These are phyloP conservation scores for Drosophila nannoptera DNA, from an alignment of 1,140 invertebrate genomes.

Conservation along the genomic window DNA sequence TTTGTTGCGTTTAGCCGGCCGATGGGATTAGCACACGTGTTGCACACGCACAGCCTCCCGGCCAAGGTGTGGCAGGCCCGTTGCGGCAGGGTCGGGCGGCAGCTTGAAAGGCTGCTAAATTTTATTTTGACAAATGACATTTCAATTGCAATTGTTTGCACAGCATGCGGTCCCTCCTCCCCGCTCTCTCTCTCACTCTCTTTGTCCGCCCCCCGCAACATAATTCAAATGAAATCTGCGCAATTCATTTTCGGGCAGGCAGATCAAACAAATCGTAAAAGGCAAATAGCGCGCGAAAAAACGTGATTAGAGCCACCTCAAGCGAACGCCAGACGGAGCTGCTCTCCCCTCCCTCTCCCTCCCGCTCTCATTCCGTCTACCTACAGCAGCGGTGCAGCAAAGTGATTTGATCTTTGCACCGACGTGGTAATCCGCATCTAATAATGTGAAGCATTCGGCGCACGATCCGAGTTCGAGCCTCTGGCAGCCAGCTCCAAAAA, in stretches of 20 bases:
- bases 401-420: constrained; percentile 78
- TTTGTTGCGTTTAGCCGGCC: constrained; percentile 72
- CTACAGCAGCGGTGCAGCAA: constrained; percentile 47
- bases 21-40: constrained; percentile 79
- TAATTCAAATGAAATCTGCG: constrained; percentile 73
- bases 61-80: constrained; percentile 21
- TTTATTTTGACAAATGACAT: constrained; percentile 79
- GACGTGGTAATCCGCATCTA: constrained; percentile 78
- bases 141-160: constrained; percentile 71
- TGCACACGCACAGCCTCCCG: constrained; percentile 64
- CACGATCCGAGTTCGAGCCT: constrained; percentile 56
- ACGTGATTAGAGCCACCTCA: constrained; percentile 75
- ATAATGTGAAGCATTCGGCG: constrained; percentile 76
- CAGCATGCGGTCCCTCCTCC: constrained; percentile 51
- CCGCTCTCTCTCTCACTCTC: background rate
- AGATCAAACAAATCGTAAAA: constrained; percentile 78
- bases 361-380: constrained; percentile 9
- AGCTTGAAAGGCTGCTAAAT: constrained; percentile 69
- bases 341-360: background rate
- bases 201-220: constrained; percentile 31
- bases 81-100: constrained; percentile 34
- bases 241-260: constrained; percentile 66
- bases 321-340: constrained; percentile 6
- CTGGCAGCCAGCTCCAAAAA: constrained; percentile 12
- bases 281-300: constrained; percentile 64